Base-by-base conservation (phyloP, 2,888 invertebrate genomes). In the Tryphoninae sp. region DNA sequence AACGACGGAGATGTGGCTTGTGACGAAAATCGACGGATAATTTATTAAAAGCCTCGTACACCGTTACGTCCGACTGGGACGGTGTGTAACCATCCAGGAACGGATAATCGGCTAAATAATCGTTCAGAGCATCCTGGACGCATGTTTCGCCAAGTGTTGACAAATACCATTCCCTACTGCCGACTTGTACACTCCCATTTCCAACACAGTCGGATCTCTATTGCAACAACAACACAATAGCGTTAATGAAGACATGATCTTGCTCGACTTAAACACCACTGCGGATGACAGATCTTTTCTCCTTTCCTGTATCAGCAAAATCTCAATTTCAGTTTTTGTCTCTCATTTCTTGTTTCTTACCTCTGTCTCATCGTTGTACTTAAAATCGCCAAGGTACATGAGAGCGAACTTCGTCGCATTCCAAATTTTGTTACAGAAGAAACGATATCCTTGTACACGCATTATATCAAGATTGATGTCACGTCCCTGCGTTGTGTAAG, bases 371-470 rank as follows among this genome's bases (percentile, higher is more conserved):
- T 86, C 93, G 84, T 94, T 92, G 81, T 93, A 93, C 13, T 91
- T 91, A 74, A 94, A 94, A 55, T 93, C 93, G 0, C 93, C 94
- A 89, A 96, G 94, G 91, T 95, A 96, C 91, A 95, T 93, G 83
- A 98, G 93, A 0, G 98, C 96, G 92, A 99, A 99, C 92, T 97
- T 98, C 26, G 97, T 96, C 0, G 99, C 99, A 93, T 99, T 99
- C 99, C 99, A 99, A 67, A 99, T 94, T 92, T 99, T 99, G 93
- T 99, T 99, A 92, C 99, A 99, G 94, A 99, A 99, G 93, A 98
- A 97, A 86, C 98, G 94, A 93, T 99, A 98, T 4, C 98, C 98
- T 90, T 97, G 97, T 13, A 98, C 97, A 78, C 98, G 95, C 83
- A 96, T 93, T 76, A 99, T 98, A 92, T 99, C 99, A 91, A 99